Evolutionary conservation across 2,888 invertebrate genomes (phyloP).

Genomic region (Ophraella communa): DNA sequence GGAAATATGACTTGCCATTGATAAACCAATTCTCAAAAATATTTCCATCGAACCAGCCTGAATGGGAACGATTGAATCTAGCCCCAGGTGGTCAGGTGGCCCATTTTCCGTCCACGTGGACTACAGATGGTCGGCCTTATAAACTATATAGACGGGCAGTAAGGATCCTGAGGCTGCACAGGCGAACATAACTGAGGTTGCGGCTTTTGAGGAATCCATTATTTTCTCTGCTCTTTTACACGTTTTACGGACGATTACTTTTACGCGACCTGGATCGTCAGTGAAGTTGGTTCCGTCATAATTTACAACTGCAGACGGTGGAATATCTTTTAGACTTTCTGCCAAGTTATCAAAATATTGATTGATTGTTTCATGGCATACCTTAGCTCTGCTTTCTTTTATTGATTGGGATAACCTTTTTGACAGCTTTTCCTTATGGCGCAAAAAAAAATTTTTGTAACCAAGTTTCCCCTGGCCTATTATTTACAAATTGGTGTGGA

Average conservation of each 20-base stretch:
- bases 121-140: constrained; percentile 34
- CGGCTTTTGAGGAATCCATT: constrained; percentile 13
- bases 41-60: constrained; percentile 35
- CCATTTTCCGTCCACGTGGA: constrained; percentile 34
- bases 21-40: too few relatives aligned
- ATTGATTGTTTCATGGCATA: constrained; percentile 26
- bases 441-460: constrained; percentile 4
- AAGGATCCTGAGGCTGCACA: constrained; percentile 20
- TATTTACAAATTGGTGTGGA: too few relatives aligned
- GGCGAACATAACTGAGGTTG: constrained; percentile 16
- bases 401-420: neutral
- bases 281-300: constrained; percentile 37
- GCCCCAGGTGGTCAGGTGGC: constrained; percentile 17
- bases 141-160: constrained; percentile 28
- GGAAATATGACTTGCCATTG: constrained; percentile 8
- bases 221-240: constrained; percentile 15
- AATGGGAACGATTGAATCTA: constrained; percentile 29
- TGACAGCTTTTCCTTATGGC: neutral
- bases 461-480: constrained; percentile 13
- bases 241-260: constrained; percentile 26
- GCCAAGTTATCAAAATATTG: constrained; percentile 14
- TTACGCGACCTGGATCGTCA: constrained; percentile 33
- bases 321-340: constrained; percentile 17
- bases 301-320: constrained; percentile 19
- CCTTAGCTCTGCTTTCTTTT: constrained; percentile 36